Evolutionary conservation across 2,113 vertebrate genomes (phyloP).

Genomic region (Recurvirostra avosetta): DNA sequence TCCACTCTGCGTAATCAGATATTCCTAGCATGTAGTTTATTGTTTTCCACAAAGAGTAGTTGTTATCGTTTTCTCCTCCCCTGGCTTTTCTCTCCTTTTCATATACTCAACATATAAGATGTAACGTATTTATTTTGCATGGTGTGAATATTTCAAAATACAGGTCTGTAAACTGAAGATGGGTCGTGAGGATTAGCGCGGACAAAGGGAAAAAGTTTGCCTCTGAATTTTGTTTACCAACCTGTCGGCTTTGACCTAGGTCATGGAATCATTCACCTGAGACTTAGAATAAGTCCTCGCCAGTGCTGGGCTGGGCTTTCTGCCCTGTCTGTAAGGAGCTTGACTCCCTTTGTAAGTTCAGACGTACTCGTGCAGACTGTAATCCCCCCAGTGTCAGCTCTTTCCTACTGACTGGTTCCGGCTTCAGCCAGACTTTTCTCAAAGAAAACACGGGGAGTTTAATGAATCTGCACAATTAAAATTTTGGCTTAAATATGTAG

Average conservation of each 20-base stretch:
- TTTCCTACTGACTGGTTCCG: background rate
- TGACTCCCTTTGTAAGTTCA: background rate
- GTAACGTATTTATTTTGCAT: background rate
- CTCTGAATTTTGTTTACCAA: background rate
- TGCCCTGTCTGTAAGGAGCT: background rate
- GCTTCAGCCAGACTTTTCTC: background rate
- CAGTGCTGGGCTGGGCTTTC: background rate
- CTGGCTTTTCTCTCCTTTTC: background rate
- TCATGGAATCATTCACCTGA: background rate
- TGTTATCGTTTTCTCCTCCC: rapidly evolving
- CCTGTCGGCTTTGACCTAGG: background rate
- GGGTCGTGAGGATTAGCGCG: background rate
- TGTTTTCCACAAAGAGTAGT: background rate
- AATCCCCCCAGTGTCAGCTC: background rate
- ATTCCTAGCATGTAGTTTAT: background rate
- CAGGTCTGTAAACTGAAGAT: background rate
- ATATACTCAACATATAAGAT: background rate
- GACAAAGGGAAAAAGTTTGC: background rate
- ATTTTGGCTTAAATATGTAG: background rate
- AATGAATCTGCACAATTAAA: background rate
- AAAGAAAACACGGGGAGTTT: background rate
- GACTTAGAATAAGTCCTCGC: background rate
- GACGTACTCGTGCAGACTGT: background rate
- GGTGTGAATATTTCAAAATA: background rate
- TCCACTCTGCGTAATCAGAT: background rate